Evolutionary conservation across 1,140 invertebrate genomes (phyloP), one percentile per base, ranked within the genome.

Genomic region (Drosophila takahashii): DNA sequence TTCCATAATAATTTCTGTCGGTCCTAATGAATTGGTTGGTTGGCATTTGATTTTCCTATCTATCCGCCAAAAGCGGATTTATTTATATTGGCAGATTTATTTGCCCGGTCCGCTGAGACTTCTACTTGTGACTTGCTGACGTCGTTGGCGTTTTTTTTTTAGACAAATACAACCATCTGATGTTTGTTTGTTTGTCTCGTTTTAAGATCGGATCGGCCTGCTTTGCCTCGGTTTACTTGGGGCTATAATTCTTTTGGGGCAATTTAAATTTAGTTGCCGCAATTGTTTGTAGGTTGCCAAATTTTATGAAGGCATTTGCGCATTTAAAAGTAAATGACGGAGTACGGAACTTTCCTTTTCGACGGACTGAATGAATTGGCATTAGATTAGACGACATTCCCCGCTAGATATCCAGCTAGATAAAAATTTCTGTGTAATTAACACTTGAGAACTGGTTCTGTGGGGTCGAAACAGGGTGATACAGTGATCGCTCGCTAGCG

Each of bases 81-180:
- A 76, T 76, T 76, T 76, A 51, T 66, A 66, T 62, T 74, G 70
- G 71, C 71, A 74, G 70, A 74, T 74, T 74, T 74, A 74, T 74
- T 56, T 29, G 22, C 2, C 26, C 47, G 36, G 29, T 47, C 57
- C 15, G 29, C 61, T 22, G 42, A 36, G 70, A 66, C 37, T 27
- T 57, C 29, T 37, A 44, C 54, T 77, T 77, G 73, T 77, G 73
- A 77, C 74, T 77, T 77, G 62, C 64, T 77, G 74, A 77, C 73
- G 73, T 75, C 29, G 73, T 74, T 74, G 44, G 52, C 52, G 39
- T 22, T 22, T 22, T 56, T 76, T 45, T 56, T 76, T 76, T 71
- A 69, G 69, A 69, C 65, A 64, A 29, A 22, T 22, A 32, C 29
- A 70, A 15, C 61, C 48, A 32, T 39, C 32, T 15, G 51, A 70